These are phyloP conservation scores for Elgaria multicarinata DNA, from an alignment of 2,113 vertebrate species.

Conservation along the genomic window DNA sequence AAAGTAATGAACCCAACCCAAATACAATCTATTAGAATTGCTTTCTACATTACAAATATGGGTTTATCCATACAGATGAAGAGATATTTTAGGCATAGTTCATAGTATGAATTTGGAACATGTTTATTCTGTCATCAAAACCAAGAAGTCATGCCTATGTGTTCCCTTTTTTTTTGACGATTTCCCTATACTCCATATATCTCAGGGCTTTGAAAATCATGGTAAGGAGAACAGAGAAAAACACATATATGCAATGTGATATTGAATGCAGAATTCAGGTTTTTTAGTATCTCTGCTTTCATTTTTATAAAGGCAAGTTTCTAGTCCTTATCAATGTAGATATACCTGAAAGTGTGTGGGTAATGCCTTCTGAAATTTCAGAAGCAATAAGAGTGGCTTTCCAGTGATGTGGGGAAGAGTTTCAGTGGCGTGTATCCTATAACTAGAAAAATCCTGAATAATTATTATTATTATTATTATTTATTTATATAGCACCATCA, in stretches of 20 bases:
- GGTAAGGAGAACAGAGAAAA: background rate
- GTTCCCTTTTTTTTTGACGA: background rate
- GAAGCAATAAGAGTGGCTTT: too few relatives aligned
- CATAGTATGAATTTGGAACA: background rate
- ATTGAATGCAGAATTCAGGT: background rate
- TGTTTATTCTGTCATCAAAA: background rate
- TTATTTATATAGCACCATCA: too few relatives aligned
- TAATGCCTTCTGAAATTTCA: too few relatives aligned
- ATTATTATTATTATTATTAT: too few relatives aligned
- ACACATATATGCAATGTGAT: background rate
- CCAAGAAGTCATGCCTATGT: background rate
- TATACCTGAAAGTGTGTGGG: too few relatives aligned
- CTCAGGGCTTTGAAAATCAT: background rate
- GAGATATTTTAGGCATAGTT: background rate
- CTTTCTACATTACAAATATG: background rate
- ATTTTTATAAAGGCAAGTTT: too few relatives aligned
- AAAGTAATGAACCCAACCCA: slow-evolving; percentile 5
- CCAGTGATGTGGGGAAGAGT: background rate
- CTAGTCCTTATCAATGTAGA: too few relatives aligned
- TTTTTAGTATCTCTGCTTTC: background rate
- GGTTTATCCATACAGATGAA: background rate
- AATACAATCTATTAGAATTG: background rate
- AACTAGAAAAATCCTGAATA: background rate
- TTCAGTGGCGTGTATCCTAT: background rate
- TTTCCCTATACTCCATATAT: background rate